A percentile compares a stretch with the other conserved stretches of the same genome.
Conservation (phyloP, 2,888 invertebrate species). For the Lypha dubia region DNA sequence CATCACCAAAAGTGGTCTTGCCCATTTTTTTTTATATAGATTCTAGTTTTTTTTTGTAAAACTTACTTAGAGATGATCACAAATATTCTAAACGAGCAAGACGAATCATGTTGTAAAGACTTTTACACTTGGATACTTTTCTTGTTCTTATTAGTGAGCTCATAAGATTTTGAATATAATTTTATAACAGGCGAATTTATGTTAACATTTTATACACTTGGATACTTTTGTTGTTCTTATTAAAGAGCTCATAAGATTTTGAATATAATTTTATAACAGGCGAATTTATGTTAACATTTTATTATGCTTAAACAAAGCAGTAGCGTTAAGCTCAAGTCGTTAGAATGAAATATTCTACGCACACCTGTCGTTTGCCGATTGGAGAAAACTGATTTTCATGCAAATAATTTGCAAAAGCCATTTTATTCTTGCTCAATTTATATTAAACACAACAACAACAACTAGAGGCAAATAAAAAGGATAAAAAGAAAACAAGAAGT, state of each 20-base stretch:
- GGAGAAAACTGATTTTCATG: constrained; percentile 46
- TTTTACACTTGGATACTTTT: too few relatives aligned
- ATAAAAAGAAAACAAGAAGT: constrained; percentile 2
- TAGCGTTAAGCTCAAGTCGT: not conserved
- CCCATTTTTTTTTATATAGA: too few relatives aligned
- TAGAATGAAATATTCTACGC: constrained; percentile 3
- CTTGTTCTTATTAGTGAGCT: too few relatives aligned
- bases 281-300: not conserved
- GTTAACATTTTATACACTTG: too few relatives aligned
- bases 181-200: not conserved
- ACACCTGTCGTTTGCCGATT: constrained; percentile 31
- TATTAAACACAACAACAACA: constrained; percentile 30
- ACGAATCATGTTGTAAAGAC: too few relatives aligned
- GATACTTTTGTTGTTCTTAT: too few relatives aligned
- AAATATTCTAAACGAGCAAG: too few relatives aligned
- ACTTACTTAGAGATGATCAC: too few relatives aligned
- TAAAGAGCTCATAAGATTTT: not conserved
- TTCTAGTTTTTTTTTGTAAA: too few relatives aligned
- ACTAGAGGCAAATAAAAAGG: constrained; percentile 16
- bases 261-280: not conserved
- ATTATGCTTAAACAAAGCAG: not conserved
- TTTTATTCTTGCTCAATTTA: constrained; percentile 47
- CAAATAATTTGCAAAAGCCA: constrained; percentile 41
- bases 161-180: not conserved
- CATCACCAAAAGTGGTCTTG: too few relatives aligned